Evolutionary conservation across 1,140 invertebrate genomes (phyloP), one percentile per base, ranked within the genome.

Genomic region (Drosophila yakuba): DNA sequence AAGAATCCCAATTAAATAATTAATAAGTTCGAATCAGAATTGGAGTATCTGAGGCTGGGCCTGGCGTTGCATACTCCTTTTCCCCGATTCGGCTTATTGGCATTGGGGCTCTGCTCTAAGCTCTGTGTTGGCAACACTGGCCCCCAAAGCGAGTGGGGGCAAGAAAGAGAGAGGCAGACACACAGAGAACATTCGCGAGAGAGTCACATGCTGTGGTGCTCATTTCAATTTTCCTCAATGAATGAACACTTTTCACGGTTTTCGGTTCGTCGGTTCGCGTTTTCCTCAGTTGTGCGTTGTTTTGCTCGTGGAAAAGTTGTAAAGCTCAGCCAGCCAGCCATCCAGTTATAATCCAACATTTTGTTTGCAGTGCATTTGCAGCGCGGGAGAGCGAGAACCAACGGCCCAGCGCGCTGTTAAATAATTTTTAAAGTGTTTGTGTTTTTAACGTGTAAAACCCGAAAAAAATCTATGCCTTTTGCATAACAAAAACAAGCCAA

Each of bases 141-240:
- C 28, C 28, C 41, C 61, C 60, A 7, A 50, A 38, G 28, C 32
- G 8, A 39, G 14, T 39, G 14, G 3, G 14, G 38, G 38, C 12
- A 39, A 14, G 38, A 39, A 12, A 39, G 14, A 12, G 20, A 64
- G 66, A 51, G 62, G 63, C 60, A 60, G 45, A 64, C 14, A 45
- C 15, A 48, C 28, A 76, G 36, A 66, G 60, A 56, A 60, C 25
- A 15, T 17, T 58, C n/a, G 45, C 28, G 56, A 58, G 54, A 64
- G 57, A 60, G 57, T 50, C 59, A 74, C 59, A 64, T 66, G 68
- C 60, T 63, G 28, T 23, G 44, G 44, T 62, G 66, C 80, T 89
- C 80, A 84, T 80, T 89, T 90, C 66, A 90, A 84, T 89, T 89
- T 89, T 89, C 84, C 80, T 89, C 85, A 89, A 89, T 89, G 84